These are phyloP conservation scores for Selenia dentaria DNA, from an alignment of 2,888 invertebrate genomes.

Conservation along the genomic window DNA sequence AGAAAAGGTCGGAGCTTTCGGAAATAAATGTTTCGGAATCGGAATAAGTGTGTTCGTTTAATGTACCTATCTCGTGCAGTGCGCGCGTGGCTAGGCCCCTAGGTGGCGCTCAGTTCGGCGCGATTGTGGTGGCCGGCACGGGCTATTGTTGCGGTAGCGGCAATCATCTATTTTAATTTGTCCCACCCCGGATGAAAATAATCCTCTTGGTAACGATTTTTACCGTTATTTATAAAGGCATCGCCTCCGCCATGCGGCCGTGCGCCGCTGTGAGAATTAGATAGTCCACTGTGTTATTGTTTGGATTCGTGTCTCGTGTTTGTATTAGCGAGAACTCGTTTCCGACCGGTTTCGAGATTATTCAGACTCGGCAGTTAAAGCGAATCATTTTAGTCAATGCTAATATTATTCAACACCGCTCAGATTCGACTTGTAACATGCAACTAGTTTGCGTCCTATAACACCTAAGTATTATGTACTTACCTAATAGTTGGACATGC, in stretches of 20 bases:
- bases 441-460: too few species aligned
- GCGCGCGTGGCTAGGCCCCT: not conserved
- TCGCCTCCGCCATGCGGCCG: slow-evolving; percentile 29
- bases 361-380: slow-evolving; percentile 7
- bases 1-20: slow-evolving; percentile 4
- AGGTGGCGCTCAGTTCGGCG: too few species aligned
- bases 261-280: slow-evolving; percentile 18
- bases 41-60: slow-evolving; percentile 8
- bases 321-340: slow-evolving; percentile 21
- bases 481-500: too few species aligned
- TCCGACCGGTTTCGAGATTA: slow-evolving; percentile 18
- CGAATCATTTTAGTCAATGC: slow-evolving; percentile 17
- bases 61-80: slow-evolving; percentile 10
- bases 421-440: not conserved
- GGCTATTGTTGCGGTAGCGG: slow-evolving; percentile 31
- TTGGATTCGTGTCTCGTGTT: slow-evolving; percentile 23
- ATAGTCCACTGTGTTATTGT: slow-evolving; percentile 25
- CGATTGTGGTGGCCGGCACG: slow-evolving; percentile 10
- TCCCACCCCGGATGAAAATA: slow-evolving; percentile 56
- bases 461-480: too few species aligned
- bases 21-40: slow-evolving; percentile 10
- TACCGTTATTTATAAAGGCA: slow-evolving; percentile 60
- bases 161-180: slow-evolving; percentile 53
- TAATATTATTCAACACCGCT: slow-evolving; percentile 24
- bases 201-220: slow-evolving; percentile 63